Percentiles rank a stretch among this genome's conserved stretches.
Evolutionary conservation across 2,797 vertebrate species (phyloP).

Genomic region (Helarctos malayanus): DNA sequence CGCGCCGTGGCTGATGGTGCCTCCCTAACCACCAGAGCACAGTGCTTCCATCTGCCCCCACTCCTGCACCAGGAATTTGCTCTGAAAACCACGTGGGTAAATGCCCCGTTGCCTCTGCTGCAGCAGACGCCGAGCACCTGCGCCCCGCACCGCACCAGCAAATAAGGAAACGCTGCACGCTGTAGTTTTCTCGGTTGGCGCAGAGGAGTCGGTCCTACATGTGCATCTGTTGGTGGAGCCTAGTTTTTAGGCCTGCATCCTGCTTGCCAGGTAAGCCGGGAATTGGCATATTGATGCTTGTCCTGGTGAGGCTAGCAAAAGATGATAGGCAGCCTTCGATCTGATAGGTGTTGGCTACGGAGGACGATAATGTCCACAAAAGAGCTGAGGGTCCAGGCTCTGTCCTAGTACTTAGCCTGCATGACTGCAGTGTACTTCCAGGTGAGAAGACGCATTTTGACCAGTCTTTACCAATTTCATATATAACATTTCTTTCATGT

Average conservation of each 20-base stretch:
- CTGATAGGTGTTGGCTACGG: background rate
- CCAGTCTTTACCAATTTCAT: background rate
- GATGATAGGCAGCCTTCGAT: background rate
- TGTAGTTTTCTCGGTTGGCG: background rate
- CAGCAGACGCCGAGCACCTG: background rate
- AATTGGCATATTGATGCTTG: background rate
- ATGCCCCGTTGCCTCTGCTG: background rate
- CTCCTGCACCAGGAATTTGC: background rate
- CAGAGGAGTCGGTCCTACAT: background rate
- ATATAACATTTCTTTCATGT: conserved; percentile 34
- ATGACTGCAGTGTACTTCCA: background rate
- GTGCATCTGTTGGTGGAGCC: background rate
- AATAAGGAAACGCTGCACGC: background rate
- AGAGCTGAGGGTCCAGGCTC: too few relatives aligned
- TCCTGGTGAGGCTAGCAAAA: background rate
- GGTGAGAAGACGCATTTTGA: background rate
- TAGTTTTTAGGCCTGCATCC: background rate
- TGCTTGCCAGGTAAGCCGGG: background rate
- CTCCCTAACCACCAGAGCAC: background rate
- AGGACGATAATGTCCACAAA: background rate
- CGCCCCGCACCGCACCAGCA: background rate
- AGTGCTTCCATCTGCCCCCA: background rate
- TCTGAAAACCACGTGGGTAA: background rate
- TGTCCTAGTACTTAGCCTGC: background rate
- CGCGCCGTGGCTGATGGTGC: background rate